These are phyloP conservation scores for Panthera tigris DNA, from an alignment of 2,113 vertebrate species.

Conservation along the genomic window DNA sequence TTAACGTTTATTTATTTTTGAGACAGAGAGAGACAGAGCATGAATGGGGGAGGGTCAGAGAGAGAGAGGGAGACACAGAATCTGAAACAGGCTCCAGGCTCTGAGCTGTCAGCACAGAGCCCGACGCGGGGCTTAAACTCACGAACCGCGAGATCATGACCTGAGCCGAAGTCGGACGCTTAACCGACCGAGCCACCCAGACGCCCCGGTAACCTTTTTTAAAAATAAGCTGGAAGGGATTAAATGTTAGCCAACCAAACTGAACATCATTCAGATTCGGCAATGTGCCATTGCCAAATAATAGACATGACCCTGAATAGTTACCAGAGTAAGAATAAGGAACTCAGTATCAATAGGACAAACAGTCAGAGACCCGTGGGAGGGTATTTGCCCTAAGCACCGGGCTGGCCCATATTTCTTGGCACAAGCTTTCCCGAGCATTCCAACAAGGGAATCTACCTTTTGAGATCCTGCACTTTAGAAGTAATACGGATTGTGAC, in stretches of 20 bases:
- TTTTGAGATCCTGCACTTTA: rapidly evolving
- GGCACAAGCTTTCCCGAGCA: neutral
- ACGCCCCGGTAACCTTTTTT: neutral
- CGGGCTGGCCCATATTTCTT: rapidly evolving
- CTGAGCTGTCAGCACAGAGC: no score
- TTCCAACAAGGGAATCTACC: rapidly evolving
- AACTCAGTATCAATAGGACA: neutral
- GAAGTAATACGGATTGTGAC: rapidly evolving
- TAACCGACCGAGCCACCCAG: no score
- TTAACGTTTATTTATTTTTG: no score
- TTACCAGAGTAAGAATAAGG: rapidly evolving
- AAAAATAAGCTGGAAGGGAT: neutral
- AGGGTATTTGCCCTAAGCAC: no score
- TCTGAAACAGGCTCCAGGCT: no score
- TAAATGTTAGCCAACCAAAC: neutral
- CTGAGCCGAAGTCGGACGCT: no score
- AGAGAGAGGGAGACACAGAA: no score
- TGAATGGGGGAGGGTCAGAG: no score
- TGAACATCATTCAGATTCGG: neutral
- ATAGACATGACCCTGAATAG: neutral
- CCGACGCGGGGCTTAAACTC: no score
- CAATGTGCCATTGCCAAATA: neutral
- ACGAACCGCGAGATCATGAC: no score
- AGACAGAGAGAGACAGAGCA: no score
- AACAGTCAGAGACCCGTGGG: neutral